These are phyloP conservation scores for Cheilosia soror DNA, from an alignment of 2,888 invertebrate genomes.

Conservation along the genomic window DNA sequence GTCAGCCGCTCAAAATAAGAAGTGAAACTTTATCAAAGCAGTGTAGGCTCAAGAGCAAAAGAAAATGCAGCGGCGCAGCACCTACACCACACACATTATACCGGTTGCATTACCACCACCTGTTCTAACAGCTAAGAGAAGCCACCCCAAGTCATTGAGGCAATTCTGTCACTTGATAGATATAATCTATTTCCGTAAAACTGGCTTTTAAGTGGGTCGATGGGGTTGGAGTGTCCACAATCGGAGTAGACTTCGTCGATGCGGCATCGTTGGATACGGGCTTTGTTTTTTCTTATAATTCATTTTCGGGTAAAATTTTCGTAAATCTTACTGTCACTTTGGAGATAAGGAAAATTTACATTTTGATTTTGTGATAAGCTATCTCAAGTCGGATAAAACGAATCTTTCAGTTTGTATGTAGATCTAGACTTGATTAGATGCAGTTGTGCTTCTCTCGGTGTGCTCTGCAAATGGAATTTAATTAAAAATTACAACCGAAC, in stretches of 20 bases:
- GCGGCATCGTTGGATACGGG: conserved; percentile 23
- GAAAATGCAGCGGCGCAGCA: conserved; percentile 3
- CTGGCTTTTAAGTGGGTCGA: conserved; percentile 30
- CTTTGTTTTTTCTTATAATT: conserved; percentile 24
- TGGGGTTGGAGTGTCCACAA: conserved; percentile 49
- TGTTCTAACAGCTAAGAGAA: conserved; percentile 44
- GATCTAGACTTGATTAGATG: conserved; percentile 24
- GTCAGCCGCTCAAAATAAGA: too few relatives aligned
- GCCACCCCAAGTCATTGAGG: conserved; percentile 44
- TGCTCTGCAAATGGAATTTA: conserved; percentile 14
- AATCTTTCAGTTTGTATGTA: conserved; percentile 18
- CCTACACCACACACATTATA: conserved; percentile 1
- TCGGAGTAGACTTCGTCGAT: conserved; percentile 40
- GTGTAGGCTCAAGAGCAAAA: conserved; percentile 43
- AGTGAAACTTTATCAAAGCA: background rate
- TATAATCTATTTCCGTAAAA: conserved; percentile 42
- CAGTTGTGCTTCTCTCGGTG: conserved; percentile 4
- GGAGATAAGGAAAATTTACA: conserved; percentile 34
- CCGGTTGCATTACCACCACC: conserved; percentile 36
- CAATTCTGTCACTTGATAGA: conserved; percentile 58
- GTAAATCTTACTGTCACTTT: background rate
- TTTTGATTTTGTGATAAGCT: conserved; percentile 35
- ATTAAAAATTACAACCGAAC: conserved; percentile 3
- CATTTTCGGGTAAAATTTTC: conserved; percentile 26
- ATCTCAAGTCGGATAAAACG: conserved; percentile 27